These are phyloP conservation scores for Drosophila nr. perissopoda DNA, from an alignment of 2,888 invertebrate species.

Conservation along the genomic window DNA sequence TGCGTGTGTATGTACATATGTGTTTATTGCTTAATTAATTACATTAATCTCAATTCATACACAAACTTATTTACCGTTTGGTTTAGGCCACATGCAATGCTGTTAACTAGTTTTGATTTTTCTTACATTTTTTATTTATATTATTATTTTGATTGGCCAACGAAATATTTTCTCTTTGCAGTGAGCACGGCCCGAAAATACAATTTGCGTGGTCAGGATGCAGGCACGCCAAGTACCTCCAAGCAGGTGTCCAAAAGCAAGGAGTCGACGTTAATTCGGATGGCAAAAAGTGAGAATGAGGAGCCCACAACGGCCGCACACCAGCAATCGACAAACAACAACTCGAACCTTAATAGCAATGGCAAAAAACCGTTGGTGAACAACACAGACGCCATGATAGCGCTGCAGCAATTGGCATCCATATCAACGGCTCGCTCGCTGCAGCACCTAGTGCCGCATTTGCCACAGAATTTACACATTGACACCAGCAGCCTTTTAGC, in stretches of 20 bases:
- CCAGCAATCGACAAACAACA: constrained; percentile 22
- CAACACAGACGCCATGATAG: constrained; percentile 79
- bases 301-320: constrained; percentile 37
- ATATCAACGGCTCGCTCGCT: constrained; percentile 80
- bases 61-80: constrained; percentile 23
- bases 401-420: constrained; percentile 83
- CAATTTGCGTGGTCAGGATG: constrained; percentile 57
- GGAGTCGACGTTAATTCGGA: constrained; percentile 3
- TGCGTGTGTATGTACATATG: constrained; percentile 10
- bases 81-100: constrained; percentile 20
- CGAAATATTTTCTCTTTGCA: constrained; percentile 59
- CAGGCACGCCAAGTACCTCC: constrained; percentile 40
- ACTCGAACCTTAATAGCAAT: constrained; percentile 8
- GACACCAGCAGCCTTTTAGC: constrained; percentile 69
- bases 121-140: constrained; percentile 41
- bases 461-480: constrained; percentile 75
- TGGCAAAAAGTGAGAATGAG: constrained; percentile 60
- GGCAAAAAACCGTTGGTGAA: constrained; percentile 48
- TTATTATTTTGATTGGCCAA: constrained; percentile 67
- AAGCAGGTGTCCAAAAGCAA: constrained; percentile 33
- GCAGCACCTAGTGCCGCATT: constrained; percentile 76
- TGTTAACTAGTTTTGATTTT: constrained; percentile 16
- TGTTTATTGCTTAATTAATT: constrained; percentile 14
- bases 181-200: constrained; percentile 45
- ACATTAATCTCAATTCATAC: constrained; percentile 13